Conservation (phyloP, 2,113 vertebrate species). For the Psittacus erithacus region DNA sequence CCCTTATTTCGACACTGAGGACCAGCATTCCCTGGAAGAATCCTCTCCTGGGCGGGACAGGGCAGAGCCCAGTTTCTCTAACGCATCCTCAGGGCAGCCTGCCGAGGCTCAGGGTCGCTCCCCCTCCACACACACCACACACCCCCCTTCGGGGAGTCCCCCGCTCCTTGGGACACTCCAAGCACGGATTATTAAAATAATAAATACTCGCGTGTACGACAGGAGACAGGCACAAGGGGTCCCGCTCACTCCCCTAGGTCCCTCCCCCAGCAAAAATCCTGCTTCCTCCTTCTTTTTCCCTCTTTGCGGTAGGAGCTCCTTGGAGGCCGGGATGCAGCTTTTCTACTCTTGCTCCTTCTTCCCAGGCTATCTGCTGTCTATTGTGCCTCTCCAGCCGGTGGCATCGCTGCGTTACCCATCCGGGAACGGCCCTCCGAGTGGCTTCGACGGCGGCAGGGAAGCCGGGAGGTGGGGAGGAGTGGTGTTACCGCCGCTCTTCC, state of each 20-base stretch:
- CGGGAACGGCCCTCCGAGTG: neutral
- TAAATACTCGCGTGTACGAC: slow-evolving; percentile 32
- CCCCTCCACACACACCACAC: neutral
- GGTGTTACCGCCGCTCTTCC: neutral
- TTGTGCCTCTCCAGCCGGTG: neutral
- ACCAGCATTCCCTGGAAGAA: neutral
- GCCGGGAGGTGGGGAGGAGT: neutral
- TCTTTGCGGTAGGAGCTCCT: neutral
- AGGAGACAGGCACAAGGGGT: neutral
- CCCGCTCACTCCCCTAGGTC: neutral
- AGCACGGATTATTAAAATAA: neutral
- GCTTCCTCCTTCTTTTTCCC: neutral
- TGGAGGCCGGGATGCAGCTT: slow-evolving; percentile 16
- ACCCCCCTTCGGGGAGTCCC: neutral
- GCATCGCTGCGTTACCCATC: neutral
- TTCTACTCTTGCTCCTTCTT: neutral
- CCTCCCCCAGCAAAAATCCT: neutral
- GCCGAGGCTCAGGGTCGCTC: neutral
- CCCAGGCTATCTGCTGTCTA: neutral
- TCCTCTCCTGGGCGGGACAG: neutral
- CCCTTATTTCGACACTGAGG: fast-evolving
- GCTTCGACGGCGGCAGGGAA: neutral
- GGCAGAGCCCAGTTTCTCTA: neutral
- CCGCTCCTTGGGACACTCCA: neutral
- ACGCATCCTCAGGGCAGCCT: neutral